Evolutionary conservation across 2,888 invertebrate species (phyloP), one percentile per base, ranked within the genome.

Genomic region (Hedychridium roseum): DNA sequence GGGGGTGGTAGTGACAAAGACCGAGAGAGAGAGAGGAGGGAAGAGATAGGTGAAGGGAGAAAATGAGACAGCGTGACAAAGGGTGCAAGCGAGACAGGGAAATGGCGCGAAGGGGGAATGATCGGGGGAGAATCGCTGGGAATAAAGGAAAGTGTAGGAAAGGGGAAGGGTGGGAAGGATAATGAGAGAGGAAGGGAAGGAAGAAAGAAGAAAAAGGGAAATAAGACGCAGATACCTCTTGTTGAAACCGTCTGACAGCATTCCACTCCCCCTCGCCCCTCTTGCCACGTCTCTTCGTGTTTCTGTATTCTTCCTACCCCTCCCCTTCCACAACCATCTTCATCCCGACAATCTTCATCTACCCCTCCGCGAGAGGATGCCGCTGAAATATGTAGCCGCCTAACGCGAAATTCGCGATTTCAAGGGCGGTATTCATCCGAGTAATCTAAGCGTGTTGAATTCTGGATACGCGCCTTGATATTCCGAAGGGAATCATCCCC

Each of bases 371-470:
- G 16, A 44, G 63, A 44, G 51, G 51, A 55, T 62, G 57, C 50
- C 56, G 49, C 63, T 66, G 57, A 68, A 70, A 64, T 70, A 68
- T 66, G 61, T 55, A 62, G 60, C 56, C 61, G 43, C 31, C 54
- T 50, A 50, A 50, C 43, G 43, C 52, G 50, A 55, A 53, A 50
- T 34, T 44, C 50, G 54, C 44, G 47, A 63, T 54, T 60, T 51
- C 47, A 53, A 54, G 47, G 44, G 36, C 37, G 52, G 50, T 54
- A 63, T 64, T 64, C 42, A 46, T 45, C 43, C 14, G 30, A 14
- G 31, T 26, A 39, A 7, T 15, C 16, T 15, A 23, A 14, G 14
- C 12, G 26, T 18, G 11, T 3, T 15, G 45, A 42, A 50, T 54
- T 46, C 46, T 36, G 27, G 12, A 20, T 16, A 32, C 43, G 31